Evolutionary conservation across 1,140 invertebrate species (phyloP).

Genomic region (Drosophila guanche): DNA sequence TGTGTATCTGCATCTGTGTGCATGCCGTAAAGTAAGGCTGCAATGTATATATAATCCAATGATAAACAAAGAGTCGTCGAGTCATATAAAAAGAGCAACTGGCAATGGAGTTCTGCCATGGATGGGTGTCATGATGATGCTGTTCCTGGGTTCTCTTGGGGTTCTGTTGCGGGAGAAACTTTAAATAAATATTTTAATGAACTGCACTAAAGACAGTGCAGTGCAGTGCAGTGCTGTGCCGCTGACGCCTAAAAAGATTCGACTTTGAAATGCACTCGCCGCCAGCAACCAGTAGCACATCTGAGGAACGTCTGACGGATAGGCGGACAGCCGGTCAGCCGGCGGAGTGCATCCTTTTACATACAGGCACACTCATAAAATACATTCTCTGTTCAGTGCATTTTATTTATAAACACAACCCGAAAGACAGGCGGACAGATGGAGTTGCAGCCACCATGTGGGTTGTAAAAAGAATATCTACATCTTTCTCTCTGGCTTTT

Average conservation of each 20-base stretch:
- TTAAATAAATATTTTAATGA: slow-evolving; percentile 62
- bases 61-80: slow-evolving; percentile 50
- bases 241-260: slow-evolving; percentile 44
- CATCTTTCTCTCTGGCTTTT: slow-evolving; percentile 41
- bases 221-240: not conserved
- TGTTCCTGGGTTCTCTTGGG: slow-evolving; percentile 1
- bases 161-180: slow-evolving; percentile 2
- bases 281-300: slow-evolving; percentile 24
- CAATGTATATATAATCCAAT: slow-evolving; percentile 31
- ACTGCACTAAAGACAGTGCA: slow-evolving; percentile 48
- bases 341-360: slow-evolving; percentile 55
- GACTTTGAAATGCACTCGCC: slow-evolving; percentile 48
- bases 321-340: slow-evolving; percentile 1
- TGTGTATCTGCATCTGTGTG: slow-evolving; percentile 12
- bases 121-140: not conserved
- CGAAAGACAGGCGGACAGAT: slow-evolving; percentile 4
- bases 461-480: slow-evolving; percentile 43
- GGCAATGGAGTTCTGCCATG: not conserved
- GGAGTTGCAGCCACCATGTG: slow-evolving; percentile 40
- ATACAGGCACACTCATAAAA: slow-evolving; percentile 35
- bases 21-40: slow-evolving; percentile 41
- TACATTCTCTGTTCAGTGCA: slow-evolving; percentile 30
- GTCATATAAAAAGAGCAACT: slow-evolving; percentile 58
- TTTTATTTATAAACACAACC: slow-evolving; percentile 47
- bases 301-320: slow-evolving; percentile 34